Evolutionary conservation across 2,888 invertebrate species (phyloP), one percentile per base, ranked within the genome.

Genomic region (Pyrochroa serraticornis): DNA sequence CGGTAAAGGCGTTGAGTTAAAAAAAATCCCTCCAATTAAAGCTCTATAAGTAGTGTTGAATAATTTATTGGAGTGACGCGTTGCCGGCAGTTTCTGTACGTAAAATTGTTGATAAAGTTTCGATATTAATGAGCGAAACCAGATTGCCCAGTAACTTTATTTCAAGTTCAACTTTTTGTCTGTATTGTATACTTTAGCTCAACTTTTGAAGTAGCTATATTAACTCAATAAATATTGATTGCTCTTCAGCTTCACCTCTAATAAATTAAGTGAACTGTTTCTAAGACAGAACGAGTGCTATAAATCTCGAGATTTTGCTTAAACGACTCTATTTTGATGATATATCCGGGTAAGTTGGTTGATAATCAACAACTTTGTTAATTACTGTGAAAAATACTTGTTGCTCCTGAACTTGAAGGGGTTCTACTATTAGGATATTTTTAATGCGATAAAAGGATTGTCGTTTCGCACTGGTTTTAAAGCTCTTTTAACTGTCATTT

Each of bases 381-480:
- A 48, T 22, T 22, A 22, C 22, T 22, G 22, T 22, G 22, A 22
- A 22, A 22, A 22, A 22, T 22, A 22, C 22, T 22, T 22, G 22
- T 22, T 22, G 22, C 22, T 22, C 22, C 5, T 22, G 22, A 22
- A 22, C 22, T 22, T 22, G 3, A 2, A 22, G 22, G n/a, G 22
- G 22, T 22, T 22, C 3, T 22, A 5, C 22, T 22, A 22, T 22
- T 22, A 22, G 22, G 22, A 22, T 5, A 22, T 42, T 42, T 41
- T 50, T 56, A 55, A 42, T 42, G 35, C 48, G 49, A 50, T 56
- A 48, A 56, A 50, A 49, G 43, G 45, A 30, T 50, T 56, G 56
- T 50, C 44, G 50, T 36, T 44, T 37, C 44, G 39, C 38, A 38
- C 31, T 36, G 30, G 41, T 41, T 47, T 48, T 14, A 48, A 54